Conservation (phyloP, 2,113 vertebrate species). For the Ploceus nigricollis region DNA sequence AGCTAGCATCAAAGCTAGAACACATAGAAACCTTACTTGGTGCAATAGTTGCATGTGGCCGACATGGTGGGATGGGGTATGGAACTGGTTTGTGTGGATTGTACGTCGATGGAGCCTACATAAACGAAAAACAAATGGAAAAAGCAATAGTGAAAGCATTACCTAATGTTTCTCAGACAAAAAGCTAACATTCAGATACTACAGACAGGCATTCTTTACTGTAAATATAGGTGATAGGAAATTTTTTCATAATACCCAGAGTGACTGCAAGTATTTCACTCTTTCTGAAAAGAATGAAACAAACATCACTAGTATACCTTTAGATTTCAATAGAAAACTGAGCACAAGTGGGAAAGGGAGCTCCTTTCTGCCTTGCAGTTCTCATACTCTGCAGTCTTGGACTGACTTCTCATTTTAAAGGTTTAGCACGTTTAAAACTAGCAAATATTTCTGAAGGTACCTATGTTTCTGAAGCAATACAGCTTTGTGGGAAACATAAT, state of each 20-base stretch:
- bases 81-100: slow-evolving; percentile 96
- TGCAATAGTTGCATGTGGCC: slow-evolving; percentile 93
- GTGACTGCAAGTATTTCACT: background rate
- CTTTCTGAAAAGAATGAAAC: background rate
- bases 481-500: background rate
- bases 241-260: background rate
- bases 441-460: background rate
- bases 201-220: background rate
- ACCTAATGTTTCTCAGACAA: background rate
- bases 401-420: background rate
- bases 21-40: slow-evolving; percentile 85
- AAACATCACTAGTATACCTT: background rate
- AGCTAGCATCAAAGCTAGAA: too few relatives aligned
- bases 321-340: background rate
- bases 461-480: background rate
- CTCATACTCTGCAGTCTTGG: background rate
- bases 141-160: slow-evolving; percentile 27
- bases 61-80: slow-evolving; percentile 95
- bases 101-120: slow-evolving; percentile 90
- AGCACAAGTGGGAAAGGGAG: background rate
- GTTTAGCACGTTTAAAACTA: background rate
- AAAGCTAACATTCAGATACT: background rate
- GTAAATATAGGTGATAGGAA: background rate
- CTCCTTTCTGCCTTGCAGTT: background rate
- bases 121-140: background rate